Conservation (phyloP, 2,797 vertebrate species). For the Hephaestus fuliginosus region DNA sequence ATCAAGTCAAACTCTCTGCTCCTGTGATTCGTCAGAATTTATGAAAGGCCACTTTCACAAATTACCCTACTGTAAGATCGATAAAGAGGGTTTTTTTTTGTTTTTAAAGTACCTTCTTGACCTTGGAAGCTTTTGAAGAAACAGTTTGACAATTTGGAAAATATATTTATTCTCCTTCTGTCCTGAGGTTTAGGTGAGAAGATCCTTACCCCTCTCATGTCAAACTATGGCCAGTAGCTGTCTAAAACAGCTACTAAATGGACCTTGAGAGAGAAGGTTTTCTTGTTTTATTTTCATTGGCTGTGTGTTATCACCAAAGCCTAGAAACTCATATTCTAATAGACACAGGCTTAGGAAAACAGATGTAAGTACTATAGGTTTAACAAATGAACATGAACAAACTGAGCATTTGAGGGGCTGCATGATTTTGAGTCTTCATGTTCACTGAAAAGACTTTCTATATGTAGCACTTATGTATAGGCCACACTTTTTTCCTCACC, state of each 20-base stretch:
- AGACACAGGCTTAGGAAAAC: background rate
- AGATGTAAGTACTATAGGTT: background rate
- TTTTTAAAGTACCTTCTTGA: background rate
- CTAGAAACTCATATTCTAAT: background rate
- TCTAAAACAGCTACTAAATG: background rate
- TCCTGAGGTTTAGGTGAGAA: background rate
- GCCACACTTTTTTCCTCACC: background rate
- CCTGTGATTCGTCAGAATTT: background rate
- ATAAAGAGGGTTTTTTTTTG: background rate
- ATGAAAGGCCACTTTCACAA: background rate
- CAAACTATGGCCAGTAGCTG: background rate
- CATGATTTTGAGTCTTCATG: background rate
- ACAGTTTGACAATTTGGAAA: background rate
- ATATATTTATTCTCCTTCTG: background rate
- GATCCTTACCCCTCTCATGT: background rate
- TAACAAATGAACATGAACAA: constrained; percentile 22
- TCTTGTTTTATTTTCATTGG: background rate
- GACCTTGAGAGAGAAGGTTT: background rate
- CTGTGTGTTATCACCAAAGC: background rate
- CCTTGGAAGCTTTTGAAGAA: background rate
- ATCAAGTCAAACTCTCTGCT: background rate
- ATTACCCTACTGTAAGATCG: background rate
- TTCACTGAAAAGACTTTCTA: constrained; percentile 46
- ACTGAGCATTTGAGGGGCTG: constrained; percentile 3
- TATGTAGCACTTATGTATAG: constrained; percentile 67